Conservation (phyloP, 2,113 vertebrate species). For the Amazona guildingii region DNA sequence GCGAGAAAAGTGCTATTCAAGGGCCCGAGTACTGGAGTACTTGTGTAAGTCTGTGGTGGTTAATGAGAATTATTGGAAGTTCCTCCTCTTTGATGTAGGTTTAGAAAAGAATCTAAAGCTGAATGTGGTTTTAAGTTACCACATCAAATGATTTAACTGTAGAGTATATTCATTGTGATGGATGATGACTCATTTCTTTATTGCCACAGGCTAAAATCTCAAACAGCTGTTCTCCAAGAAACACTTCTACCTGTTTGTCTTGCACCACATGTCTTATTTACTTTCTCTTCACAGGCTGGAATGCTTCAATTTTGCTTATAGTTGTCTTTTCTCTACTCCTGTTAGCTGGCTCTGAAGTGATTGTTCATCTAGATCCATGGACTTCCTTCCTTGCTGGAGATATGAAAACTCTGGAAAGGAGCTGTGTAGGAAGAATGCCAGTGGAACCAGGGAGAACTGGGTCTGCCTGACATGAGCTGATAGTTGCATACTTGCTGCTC, state of each 20-base stretch:
- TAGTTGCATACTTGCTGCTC: background rate
- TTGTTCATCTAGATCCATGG: background rate
- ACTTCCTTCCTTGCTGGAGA: background rate
- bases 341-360: background rate
- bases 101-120: conserved; percentile 46
- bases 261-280: background rate
- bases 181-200: conserved; percentile 56
- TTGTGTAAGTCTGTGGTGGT: background rate
- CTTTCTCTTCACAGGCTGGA: background rate
- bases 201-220: background rate
- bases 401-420: background rate
- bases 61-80: conserved; percentile 14
- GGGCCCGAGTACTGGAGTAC: background rate
- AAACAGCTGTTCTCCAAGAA: background rate
- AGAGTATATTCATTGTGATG: conserved; percentile 9
- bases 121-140: conserved; percentile 59
- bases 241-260: conserved; percentile 25
- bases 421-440: background rate
- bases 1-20: background rate
- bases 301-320: background rate
- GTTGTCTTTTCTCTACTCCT: background rate
- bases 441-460: background rate
- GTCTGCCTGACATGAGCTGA: background rate
- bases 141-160: conserved; percentile 43
- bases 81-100: conserved; percentile 46